Conservation (phyloP, 2,797 vertebrate genomes). For the Crenichthys baileyi region DNA sequence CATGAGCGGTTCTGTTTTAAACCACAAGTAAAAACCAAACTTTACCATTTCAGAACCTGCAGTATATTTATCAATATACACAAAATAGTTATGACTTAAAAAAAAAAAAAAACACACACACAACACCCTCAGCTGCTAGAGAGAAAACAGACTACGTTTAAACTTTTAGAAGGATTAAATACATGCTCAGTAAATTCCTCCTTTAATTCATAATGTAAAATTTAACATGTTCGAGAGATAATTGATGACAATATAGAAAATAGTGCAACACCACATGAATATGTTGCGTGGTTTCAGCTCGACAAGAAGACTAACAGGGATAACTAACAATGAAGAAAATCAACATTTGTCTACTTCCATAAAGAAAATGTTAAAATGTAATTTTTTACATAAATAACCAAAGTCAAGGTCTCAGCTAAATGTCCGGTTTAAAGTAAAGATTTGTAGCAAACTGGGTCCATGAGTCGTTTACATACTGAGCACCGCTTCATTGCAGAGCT, state of each 20-base stretch:
- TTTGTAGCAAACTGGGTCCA: background rate
- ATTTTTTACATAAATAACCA: background rate
- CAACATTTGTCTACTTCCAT: background rate
- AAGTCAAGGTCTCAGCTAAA: background rate
- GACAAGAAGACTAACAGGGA: too few relatives aligned
- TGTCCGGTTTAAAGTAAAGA: background rate
- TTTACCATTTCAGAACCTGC: too few relatives aligned
- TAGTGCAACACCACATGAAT: too few relatives aligned
- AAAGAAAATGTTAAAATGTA: background rate
- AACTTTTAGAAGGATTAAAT: background rate
- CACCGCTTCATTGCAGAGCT: constrained; percentile 6
- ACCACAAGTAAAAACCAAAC: too few relatives aligned
- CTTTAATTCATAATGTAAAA: background rate
- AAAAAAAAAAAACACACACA: background rate
- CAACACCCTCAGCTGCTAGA: background rate
- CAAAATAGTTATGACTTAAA: background rate
- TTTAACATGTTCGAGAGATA: background rate
- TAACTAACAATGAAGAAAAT: background rate
- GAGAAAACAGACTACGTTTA: background rate
- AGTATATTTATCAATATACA: too few relatives aligned
- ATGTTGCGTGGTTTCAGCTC: too few relatives aligned
- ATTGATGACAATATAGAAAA: background rate
- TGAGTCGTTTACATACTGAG: constrained; percentile 22
- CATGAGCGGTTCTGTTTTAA: too few relatives aligned
- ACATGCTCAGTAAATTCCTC: background rate